Base-by-base conservation (phyloP, 1,140 invertebrate genomes). In the Sminthurides bifidus region DNA sequence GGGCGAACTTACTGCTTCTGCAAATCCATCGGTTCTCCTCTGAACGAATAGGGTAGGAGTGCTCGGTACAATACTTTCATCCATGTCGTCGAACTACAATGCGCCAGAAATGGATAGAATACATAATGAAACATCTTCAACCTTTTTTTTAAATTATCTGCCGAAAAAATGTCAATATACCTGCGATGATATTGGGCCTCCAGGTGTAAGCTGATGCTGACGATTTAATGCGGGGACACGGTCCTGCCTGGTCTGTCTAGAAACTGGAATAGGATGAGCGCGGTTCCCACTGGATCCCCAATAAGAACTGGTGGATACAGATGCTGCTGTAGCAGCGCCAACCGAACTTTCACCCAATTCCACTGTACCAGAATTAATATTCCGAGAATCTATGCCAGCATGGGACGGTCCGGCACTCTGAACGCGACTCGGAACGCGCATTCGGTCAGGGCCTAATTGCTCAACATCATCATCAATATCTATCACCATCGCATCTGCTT, bases 1-100 rank as follows among this genome's bases (percentile, higher is more conserved):
- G 19, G 89, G 88, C 0, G 89, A 93, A 70, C 87, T 92, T 10
- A 92, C 85, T 52, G 88, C 87, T 70, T 94, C 90, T 23, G 88
- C 86, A 71, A 92, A 92, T 31, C 86, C 88, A 70, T 93, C 89
- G 46, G 77, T 83, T 64, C 88, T 76, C 52, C 87, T 74, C 3
- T 87, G 85, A 27, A 87, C 81, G 67, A 84, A 87, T 1, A 92
- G 70, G 0, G 87, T 92, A 0, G 88, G 89, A 1, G 88, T 92
- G 52, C 86, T 88, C 4, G 89, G 89, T 14, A 93, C 88, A 61
- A 91, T 90, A 50, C 85, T 83, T 67, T 92, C 88, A 69, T 90
- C 88, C 3, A 80, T 82, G 23, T 55, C 60, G 19, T 61, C 60
- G 15, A 17, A 49, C 46, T 33, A 56, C 40, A 53, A 50, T 50